These are phyloP conservation scores for Harpalus rubripes DNA, from an alignment of 2,888 invertebrate genomes.

Conservation along the genomic window DNA sequence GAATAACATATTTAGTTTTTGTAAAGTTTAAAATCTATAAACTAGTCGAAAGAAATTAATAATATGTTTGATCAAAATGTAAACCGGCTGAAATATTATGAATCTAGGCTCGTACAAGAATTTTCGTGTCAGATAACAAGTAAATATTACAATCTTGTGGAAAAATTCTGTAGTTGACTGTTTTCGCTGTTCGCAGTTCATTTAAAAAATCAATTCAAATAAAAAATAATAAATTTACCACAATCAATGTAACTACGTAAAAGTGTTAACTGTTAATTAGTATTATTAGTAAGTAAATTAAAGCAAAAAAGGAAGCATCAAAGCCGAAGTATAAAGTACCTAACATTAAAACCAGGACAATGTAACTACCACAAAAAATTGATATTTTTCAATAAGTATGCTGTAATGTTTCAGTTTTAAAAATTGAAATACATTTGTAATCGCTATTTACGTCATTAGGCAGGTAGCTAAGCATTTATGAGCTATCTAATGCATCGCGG, in stretches of 20 bases:
- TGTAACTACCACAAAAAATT: constrained; percentile 61
- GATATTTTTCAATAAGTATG: too few species aligned
- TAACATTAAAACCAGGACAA: constrained; percentile 41
- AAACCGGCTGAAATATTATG: too few species aligned
- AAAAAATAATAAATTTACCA: constrained; percentile 15
- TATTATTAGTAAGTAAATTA: constrained; percentile 41
- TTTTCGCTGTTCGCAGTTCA: constrained; percentile 60
- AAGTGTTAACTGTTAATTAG: constrained; percentile 49
- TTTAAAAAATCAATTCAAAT: constrained; percentile 4
- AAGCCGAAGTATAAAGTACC: constrained; percentile 67
- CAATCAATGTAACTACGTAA: constrained; percentile 23
- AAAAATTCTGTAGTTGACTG: constrained; percentile 78
- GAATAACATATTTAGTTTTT: too few species aligned
- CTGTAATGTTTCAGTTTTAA: not conserved
- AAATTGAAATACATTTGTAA: too few species aligned
- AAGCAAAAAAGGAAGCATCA: constrained; percentile 67
- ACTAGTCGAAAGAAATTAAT: too few species aligned
- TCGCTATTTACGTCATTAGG: too few species aligned
- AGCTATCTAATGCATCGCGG: too few species aligned
- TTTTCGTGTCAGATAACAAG: too few species aligned
- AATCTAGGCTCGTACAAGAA: too few species aligned
- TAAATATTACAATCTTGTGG: constrained; percentile 1
- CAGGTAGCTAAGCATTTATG: too few species aligned
- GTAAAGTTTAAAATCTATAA: too few species aligned
- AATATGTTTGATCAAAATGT: too few species aligned